Conservation (phyloP, 2,888 invertebrate species). For the Terebella lapidaria region DNA sequence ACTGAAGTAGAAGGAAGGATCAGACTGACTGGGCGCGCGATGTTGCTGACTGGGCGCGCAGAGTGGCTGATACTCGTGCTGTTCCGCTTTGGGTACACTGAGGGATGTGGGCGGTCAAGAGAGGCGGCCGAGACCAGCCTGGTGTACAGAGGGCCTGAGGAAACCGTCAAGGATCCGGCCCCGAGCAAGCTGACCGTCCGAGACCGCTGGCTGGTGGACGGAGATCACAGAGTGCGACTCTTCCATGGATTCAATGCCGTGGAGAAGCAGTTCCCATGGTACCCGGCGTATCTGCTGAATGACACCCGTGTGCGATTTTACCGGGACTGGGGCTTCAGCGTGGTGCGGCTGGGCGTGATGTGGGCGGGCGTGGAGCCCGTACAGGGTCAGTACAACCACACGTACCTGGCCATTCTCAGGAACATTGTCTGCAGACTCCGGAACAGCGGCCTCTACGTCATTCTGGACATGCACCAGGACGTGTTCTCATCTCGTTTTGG, state of each 20-base stretch:
- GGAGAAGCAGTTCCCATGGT: constrained; percentile 31
- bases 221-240: constrained; percentile 25
- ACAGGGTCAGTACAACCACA: constrained; percentile 24
- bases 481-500: constrained; percentile 22
- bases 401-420: constrained; percentile 29
- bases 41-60: too few species aligned
- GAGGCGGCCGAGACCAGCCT: too few species aligned
- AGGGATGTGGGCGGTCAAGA: too few species aligned
- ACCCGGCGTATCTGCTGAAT: constrained; percentile 26
- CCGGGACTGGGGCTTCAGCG: constrained; percentile 37
- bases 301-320: constrained; percentile 24
- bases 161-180: too few species aligned
- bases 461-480: constrained; percentile 39
- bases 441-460: constrained; percentile 28
- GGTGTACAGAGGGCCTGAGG: too few species aligned
- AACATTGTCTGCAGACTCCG: constrained; percentile 38
- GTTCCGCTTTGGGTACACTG: too few species aligned
- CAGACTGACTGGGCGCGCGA: too few species aligned
- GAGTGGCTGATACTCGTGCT: too few species aligned
- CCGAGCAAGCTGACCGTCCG: not conserved
- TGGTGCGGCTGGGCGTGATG: constrained; percentile 35
- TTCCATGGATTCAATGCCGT: constrained; percentile 38
- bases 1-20: too few species aligned
- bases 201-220: constrained; percentile 26
- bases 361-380: constrained; percentile 33